Conservation (phyloP, 2,888 invertebrate genomes). For the Lumbricus terrestris region DNA sequence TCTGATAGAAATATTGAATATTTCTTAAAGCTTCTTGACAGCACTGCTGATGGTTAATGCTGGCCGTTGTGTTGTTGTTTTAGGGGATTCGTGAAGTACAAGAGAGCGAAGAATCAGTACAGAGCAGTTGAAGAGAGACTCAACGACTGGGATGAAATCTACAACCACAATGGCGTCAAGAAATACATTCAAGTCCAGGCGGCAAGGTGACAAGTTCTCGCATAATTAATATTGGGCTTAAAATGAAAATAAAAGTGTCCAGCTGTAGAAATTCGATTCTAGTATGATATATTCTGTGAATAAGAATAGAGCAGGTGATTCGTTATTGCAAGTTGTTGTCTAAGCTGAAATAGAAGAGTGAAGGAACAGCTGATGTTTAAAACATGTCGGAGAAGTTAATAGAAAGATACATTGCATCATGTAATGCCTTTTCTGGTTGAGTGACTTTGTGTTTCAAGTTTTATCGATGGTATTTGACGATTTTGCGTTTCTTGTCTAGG, state of each 20-base stretch:
- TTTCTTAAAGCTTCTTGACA: not conserved
- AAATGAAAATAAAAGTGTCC: not conserved
- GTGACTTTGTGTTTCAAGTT: not conserved
- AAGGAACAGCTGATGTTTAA: no score
- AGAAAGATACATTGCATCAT: no score
- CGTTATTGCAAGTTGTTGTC: not conserved
- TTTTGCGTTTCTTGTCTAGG: constrained; percentile 43
- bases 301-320: not conserved
- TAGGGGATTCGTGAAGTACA: constrained; percentile 94
- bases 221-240: not conserved
- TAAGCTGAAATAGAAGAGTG: not conserved
- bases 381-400: no score
- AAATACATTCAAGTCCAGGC: constrained; percentile 67
- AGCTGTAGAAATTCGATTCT: not conserved
- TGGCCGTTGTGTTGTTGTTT: not conserved
- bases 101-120: constrained; percentile 82
- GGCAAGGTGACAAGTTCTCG: constrained; percentile 61
- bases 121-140: constrained; percentile 79
- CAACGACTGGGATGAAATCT: constrained; percentile 96
- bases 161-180: constrained; percentile 80
- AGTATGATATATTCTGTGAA: not conserved
- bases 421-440: no score
- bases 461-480: no score
- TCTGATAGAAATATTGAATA: not conserved
- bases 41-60: not conserved